Evolutionary conservation across 2,797 vertebrate species (phyloP), one percentile per base, ranked within the genome.

Genomic region (Argyrosomus regius): DNA sequence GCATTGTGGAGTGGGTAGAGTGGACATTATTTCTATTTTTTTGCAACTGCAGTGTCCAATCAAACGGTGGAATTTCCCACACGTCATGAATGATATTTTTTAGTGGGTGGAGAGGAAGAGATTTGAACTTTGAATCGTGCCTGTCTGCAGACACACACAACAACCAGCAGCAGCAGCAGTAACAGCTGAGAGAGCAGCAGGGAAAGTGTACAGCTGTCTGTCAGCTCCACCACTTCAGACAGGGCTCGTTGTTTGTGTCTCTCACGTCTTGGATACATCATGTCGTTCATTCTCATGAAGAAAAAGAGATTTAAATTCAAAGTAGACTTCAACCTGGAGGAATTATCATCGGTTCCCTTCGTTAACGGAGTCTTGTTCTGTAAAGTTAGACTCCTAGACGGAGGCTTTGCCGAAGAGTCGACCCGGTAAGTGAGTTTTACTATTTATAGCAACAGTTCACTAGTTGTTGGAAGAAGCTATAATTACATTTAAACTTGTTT

Each of bases 271-370:
- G 28, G 11, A 10, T 0, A 11, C 48, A 77, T 0, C 50, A 96
- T 97, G 97, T 96, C 97, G 26, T 97, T 98, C 93, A 95, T 94
- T 75, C 96, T 98, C 60, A 95, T 95, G 94, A 99, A 96, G 91
- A 99, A 98, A 65, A 99, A 99, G 95, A 96, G 95, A 85, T 99
- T 98, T 74, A 98, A 97, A 86, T 99, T 99, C 60, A 97, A 94
- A 88, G 97, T 99, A 62, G 96, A 97, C 84, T 96, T 98, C 85
- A 96, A 97, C 74, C 85, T 99, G 92, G 97, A 98, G 56, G 97
- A 99, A 49, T 81, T 99, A 69, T 98, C 97, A 0, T 98, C 97
- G 6, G 95, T 99, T 68, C 98, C 98, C 4, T 96, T 97, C 89
- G 96, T 99, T 18, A 99, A 98, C 81, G 98, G 96, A 26, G 96